Evolutionary conservation across 2,888 invertebrate genomes (phyloP).

Genomic region (Rhingia rostrata): DNA sequence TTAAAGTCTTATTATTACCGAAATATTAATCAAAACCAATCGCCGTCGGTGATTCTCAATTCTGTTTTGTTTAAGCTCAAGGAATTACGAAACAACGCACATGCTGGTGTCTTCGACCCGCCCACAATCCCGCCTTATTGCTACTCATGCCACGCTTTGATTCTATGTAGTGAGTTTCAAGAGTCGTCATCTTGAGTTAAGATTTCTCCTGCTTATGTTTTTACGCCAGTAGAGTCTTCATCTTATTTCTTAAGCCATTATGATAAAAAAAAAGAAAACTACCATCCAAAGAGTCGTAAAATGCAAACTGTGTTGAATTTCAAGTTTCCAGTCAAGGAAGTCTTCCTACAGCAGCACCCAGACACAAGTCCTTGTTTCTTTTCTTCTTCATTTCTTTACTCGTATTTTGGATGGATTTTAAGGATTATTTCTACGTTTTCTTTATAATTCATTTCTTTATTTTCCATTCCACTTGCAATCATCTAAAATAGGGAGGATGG

Average conservation of each 20-base stretch:
- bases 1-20: slow-evolving; percentile 53
- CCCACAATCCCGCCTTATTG: slow-evolving; percentile 1
- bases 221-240: slow-evolving; percentile 23
- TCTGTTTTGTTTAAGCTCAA: not conserved
- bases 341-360: slow-evolving; percentile 18
- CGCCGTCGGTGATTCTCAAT: slow-evolving; percentile 44
- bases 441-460: slow-evolving; percentile 62
- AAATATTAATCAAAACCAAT: slow-evolving; percentile 62
- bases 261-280: slow-evolving; percentile 48
- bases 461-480: slow-evolving; percentile 49
- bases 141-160: slow-evolving; percentile 14
- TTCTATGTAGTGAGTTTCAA: slow-evolving; percentile 31
- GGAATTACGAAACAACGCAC: slow-evolving; percentile 42
- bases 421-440: slow-evolving; percentile 65
- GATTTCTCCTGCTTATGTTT: slow-evolving; percentile 55
- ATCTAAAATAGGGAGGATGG: not conserved
- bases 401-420: slow-evolving; percentile 49
- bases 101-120: slow-evolving; percentile 26
- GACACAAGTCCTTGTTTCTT: slow-evolving; percentile 1
- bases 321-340: slow-evolving; percentile 46
- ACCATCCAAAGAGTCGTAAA: slow-evolving; percentile 62
- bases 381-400: slow-evolving; percentile 12
- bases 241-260: slow-evolving; percentile 61
- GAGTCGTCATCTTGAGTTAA: slow-evolving; percentile 56
- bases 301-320: slow-evolving; percentile 73